phyloP scores from a whole-genome alignment of 2,888 invertebrate genomes.

The Nematopogon swammerdamellus region DNA sequence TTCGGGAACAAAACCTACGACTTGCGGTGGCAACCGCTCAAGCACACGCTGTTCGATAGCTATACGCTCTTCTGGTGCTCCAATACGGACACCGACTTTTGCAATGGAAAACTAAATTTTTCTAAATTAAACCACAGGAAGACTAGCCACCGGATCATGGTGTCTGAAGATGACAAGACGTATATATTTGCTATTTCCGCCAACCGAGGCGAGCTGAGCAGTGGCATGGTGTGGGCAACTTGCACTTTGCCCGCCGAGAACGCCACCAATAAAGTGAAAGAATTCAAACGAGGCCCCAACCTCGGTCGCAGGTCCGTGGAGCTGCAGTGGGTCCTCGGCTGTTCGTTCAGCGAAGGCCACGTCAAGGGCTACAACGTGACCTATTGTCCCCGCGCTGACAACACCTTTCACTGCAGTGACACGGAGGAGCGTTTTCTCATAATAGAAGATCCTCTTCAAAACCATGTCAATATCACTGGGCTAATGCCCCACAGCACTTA shows the following conservation, averaged over 20 bases:
- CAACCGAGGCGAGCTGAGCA: slow-evolving; percentile 65
- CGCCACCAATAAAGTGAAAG: slow-evolving; percentile 55
- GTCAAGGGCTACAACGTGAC: slow-evolving; percentile 72
- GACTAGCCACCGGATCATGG: slow-evolving; percentile 56
- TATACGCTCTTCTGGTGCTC: slow-evolving; percentile 84
- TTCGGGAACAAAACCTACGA: slow-evolving; percentile 70
- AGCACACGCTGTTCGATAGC: slow-evolving; percentile 39
- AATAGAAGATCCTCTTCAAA: slow-evolving; percentile 43
- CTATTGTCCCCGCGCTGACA: slow-evolving; percentile 65
- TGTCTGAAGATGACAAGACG: slow-evolving; percentile 50
- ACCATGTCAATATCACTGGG: slow-evolving; percentile 54
- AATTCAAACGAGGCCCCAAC: slow-evolving; percentile 42
- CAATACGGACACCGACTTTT: slow-evolving; percentile 44
- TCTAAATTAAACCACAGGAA: slow-evolving; percentile 29
- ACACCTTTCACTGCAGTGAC: slow-evolving; percentile 54
- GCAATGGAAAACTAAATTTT: slow-evolving; percentile 51
- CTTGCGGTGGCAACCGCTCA: slow-evolving; percentile 69
- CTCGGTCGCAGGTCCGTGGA: slow-evolving; percentile 51
- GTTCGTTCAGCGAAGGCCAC: slow-evolving; percentile 67
- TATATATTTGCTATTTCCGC: slow-evolving; percentile 82
- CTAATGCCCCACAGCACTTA: slow-evolving; percentile 76
- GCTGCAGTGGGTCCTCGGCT: slow-evolving; percentile 74
- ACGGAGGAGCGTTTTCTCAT: slow-evolving; percentile 31
- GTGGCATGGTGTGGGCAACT: slow-evolving; percentile 83
- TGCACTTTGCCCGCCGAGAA: slow-evolving; percentile 43